These are phyloP conservation scores for Ovis canadensis DNA, from an alignment of 2,113 vertebrate genomes.

Conservation along the genomic window DNA sequence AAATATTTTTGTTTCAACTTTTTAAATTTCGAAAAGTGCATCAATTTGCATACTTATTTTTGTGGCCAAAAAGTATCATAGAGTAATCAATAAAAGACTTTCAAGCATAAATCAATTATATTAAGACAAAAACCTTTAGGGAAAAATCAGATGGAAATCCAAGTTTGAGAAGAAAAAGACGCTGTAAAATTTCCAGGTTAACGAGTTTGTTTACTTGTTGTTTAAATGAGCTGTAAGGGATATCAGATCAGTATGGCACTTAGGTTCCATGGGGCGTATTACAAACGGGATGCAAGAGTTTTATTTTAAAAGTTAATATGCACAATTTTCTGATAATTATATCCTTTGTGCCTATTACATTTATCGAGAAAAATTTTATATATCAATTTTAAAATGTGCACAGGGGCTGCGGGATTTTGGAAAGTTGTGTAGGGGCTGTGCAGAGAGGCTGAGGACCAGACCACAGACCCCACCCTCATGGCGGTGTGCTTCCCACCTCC, in stretches of 20 bases:
- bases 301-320: constrained; percentile 29
- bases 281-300: not conserved
- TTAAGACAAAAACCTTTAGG: not conserved
- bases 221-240: not conserved
- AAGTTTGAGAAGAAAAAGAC: constrained; percentile 18
- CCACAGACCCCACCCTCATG: not conserved
- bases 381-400: not conserved
- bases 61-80: constrained; percentile 6
- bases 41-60: constrained; percentile 12
- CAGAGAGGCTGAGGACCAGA: not conserved
- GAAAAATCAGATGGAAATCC: constrained; percentile 29
- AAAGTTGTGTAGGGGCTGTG: not conserved
- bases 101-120: constrained; percentile 28
- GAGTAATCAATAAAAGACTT: constrained; percentile 18
- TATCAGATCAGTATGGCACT: not conserved
- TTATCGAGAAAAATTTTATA: not conserved
- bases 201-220: not conserved
- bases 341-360: not conserved
- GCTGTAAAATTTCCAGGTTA: not conserved
- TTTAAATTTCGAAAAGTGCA: constrained; percentile 30
- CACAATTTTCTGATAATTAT: not conserved
- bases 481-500: not conserved
- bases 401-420: rapidly evolving
- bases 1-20: constrained; percentile 32
- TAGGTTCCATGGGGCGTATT: not conserved